Percentiles rank a stretch among this genome's conserved stretches.
Evolutionary conservation across 2,113 vertebrate genomes (phyloP).

Genomic region (Pelobates fuscus): DNA sequence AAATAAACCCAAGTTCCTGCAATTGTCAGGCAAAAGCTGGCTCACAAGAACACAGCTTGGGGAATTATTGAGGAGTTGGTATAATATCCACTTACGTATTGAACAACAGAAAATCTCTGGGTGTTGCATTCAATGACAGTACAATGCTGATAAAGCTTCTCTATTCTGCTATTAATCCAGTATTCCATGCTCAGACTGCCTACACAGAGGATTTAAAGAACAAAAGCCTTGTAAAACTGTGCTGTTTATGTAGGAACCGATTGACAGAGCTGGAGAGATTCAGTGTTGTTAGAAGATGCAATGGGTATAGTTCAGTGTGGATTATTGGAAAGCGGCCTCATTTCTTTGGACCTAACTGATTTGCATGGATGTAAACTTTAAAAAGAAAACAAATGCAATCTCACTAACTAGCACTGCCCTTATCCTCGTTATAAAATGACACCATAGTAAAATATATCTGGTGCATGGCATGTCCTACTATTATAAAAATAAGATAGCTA

Average conservation of each 20-base stretch:
- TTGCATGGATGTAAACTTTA: too few species aligned
- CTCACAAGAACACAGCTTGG: constrained; percentile 38
- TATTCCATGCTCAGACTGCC: constrained; percentile 42
- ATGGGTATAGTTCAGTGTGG: constrained; percentile 11
- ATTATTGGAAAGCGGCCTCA: constrained; percentile 7
- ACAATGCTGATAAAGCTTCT: constrained; percentile 48
- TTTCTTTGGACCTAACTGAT: not conserved
- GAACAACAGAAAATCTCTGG: constrained; percentile 51
- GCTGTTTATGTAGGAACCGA: constrained; percentile 36
- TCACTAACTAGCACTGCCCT: too few species aligned
- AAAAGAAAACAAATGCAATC: too few species aligned
- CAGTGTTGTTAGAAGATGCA: constrained; percentile 18
- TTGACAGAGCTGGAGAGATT: constrained; percentile 29
- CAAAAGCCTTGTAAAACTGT: constrained; percentile 40
- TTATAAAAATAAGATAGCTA: too few species aligned
- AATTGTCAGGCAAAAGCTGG: constrained; percentile 37
- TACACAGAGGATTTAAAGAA: constrained; percentile 48
- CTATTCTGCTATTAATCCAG: constrained; percentile 47
- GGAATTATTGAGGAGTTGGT: constrained; percentile 46
- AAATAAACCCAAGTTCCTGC: constrained; percentile 29
- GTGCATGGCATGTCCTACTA: too few species aligned
- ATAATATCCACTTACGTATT: constrained; percentile 50
- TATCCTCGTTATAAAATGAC: too few species aligned
- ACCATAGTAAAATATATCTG: too few species aligned
- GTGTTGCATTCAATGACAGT: constrained; percentile 44